phyloP scores from a whole-genome alignment of 2,888 invertebrate species.

The Margaritifera margaritifera region DNA sequence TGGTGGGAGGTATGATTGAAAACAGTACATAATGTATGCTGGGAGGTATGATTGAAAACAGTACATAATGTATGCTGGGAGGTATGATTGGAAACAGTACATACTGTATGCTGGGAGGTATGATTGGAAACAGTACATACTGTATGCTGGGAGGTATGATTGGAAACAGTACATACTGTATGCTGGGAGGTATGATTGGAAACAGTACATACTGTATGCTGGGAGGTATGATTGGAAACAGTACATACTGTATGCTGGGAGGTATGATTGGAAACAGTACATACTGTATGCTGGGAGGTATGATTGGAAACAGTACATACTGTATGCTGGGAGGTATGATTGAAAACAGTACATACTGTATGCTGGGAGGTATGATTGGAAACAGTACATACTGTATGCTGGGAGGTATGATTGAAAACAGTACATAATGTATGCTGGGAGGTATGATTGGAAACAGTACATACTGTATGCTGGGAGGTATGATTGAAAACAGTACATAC shows the following conservation, averaged over 20 bases:
- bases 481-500: slow-evolving; percentile 19
- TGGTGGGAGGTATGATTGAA: slow-evolving; percentile 44
- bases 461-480: slow-evolving; percentile 41
- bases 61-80: slow-evolving; percentile 33
- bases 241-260: slow-evolving; percentile 33
- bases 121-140: slow-evolving; percentile 35
- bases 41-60: slow-evolving; percentile 46
- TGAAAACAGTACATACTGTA: slow-evolving; percentile 25
- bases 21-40: slow-evolving; percentile 23
- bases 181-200: slow-evolving; percentile 45
- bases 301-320: slow-evolving; percentile 35
- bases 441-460: slow-evolving; percentile 37
- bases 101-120: slow-evolving; percentile 41
- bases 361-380: slow-evolving; percentile 45
- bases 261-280: slow-evolving; percentile 37
- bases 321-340: slow-evolving; percentile 44
- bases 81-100: slow-evolving; percentile 37
- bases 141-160: slow-evolving; percentile 44
- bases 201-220: slow-evolving; percentile 24
- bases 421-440: slow-evolving; percentile 33
- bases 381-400: slow-evolving; percentile 24
- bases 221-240: slow-evolving; percentile 47
- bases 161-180: slow-evolving; percentile 24
- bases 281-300: slow-evolving; percentile 41
- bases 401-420: slow-evolving; percentile 46